phyloP scores from a whole-genome alignment of 1,140 invertebrate genomes.

The Trichonephila clavata region DNA sequence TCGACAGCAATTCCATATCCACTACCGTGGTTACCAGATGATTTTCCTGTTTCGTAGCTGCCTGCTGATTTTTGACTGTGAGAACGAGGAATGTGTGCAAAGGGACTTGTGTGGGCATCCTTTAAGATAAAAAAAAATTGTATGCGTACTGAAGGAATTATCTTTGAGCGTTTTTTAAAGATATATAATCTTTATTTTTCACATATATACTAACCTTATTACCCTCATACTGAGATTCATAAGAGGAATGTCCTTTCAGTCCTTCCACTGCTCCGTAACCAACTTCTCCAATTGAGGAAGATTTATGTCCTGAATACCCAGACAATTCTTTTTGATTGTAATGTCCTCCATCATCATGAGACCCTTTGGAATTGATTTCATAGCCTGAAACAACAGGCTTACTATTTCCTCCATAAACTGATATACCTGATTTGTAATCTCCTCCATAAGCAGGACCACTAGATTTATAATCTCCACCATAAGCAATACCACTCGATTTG shows the following conservation, averaged over 20 bases:
- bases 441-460: background rate
- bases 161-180: too few species aligned
- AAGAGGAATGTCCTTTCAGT: background rate
- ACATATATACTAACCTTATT: slow-evolving; percentile 1
- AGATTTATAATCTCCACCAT: too few species aligned
- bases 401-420: background rate
- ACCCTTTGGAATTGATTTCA: background rate
- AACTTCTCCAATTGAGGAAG: background rate
- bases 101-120: background rate
- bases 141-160: too few species aligned
- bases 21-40: background rate
- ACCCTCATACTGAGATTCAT: background rate
- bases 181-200: background rate
- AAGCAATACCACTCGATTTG: background rate
- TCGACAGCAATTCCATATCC: background rate
- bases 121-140: background rate
- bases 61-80: background rate
- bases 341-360: background rate
- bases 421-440: background rate
- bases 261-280: background rate
- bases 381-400: background rate
- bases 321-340: background rate
- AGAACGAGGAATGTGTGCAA: background rate
- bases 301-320: background rate
- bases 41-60: background rate